Evolutionary conservation across 2,888 invertebrate species (phyloP).

Genomic region (Drosophila yooni): DNA sequence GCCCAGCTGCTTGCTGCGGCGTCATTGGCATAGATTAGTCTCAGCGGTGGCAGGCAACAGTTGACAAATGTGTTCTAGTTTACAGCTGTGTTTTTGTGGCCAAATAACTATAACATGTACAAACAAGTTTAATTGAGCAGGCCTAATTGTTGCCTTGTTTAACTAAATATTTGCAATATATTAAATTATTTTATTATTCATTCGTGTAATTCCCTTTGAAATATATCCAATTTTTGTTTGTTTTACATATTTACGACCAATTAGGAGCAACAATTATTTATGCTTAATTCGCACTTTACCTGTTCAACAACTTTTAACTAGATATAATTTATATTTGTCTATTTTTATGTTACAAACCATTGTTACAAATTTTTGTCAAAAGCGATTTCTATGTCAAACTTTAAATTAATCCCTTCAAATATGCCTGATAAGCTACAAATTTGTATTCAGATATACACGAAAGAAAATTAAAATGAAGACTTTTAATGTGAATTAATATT

Average conservation of each 20-base stretch:
- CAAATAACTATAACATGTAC: conserved; percentile 39
- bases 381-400: not conserved
- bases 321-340: not conserved
- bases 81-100: conserved; percentile 24
- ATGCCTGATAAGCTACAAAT: not conserved
- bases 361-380: not conserved
- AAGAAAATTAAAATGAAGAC: not conserved
- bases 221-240: conserved; percentile 16
- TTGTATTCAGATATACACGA: not conserved
- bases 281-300: not conserved
- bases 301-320: not conserved
- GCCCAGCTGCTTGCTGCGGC: conserved; percentile 67
- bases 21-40: conserved; percentile 65
- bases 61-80: conserved; percentile 66
- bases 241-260: conserved; percentile 12
- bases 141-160: conserved; percentile 58
- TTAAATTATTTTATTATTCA: conserved; percentile 34
- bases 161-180: conserved; percentile 44
- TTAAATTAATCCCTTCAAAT: not conserved
- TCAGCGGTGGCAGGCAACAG: conserved; percentile 63
- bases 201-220: conserved; percentile 28
- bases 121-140: conserved; percentile 46
- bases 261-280: conserved; percentile 19
- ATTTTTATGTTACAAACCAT: not conserved
- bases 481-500: not conserved